These are phyloP conservation scores for Abrostola tripartita DNA, from an alignment of 2,888 invertebrate species.

Conservation along the genomic window DNA sequence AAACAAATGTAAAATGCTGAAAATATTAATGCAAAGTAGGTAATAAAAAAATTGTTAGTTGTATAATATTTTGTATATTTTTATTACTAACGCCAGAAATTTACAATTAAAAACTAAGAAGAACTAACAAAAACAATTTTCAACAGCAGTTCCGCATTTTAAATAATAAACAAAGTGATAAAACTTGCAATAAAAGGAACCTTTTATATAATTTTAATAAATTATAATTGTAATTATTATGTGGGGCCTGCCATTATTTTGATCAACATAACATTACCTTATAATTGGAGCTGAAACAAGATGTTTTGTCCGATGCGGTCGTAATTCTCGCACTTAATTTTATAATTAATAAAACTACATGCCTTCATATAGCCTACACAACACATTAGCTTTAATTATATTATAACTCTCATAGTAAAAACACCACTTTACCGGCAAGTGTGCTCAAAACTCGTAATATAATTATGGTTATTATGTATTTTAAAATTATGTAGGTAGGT, in stretches of 20 bases:
- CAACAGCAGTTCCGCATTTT: no score
- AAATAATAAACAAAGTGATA: neutral
- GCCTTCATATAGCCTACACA: constrained; percentile 20
- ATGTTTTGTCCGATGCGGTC: constrained; percentile 37
- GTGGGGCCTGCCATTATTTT: constrained; percentile 22
- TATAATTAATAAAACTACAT: constrained; percentile 48
- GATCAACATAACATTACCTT: constrained; percentile 35
- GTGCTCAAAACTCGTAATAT: constrained; percentile 37
- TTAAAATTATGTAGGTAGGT: constrained; percentile 43
- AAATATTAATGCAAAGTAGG: no score
- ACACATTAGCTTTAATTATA: constrained; percentile 50
- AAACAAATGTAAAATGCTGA: neutral
- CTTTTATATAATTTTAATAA: constrained; percentile 7
- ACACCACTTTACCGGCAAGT: constrained; percentile 36
- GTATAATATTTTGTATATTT: no score
- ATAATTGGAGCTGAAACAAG: constrained; percentile 27
- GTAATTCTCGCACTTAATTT: constrained; percentile 44
- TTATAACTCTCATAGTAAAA: constrained; percentile 46
- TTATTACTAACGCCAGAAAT: neutral
- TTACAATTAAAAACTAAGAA: neutral
- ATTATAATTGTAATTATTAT: constrained; percentile 22
- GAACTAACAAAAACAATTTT: neutral
- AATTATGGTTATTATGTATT: constrained; percentile 43
- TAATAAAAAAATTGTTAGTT: no score
- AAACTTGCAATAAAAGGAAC: constrained; percentile 7